Percentiles rank a stretch among this genome's conserved stretches.
phyloP scores from a whole-genome alignment of 1,140 invertebrate genomes.

The Asobara japonica region DNA sequence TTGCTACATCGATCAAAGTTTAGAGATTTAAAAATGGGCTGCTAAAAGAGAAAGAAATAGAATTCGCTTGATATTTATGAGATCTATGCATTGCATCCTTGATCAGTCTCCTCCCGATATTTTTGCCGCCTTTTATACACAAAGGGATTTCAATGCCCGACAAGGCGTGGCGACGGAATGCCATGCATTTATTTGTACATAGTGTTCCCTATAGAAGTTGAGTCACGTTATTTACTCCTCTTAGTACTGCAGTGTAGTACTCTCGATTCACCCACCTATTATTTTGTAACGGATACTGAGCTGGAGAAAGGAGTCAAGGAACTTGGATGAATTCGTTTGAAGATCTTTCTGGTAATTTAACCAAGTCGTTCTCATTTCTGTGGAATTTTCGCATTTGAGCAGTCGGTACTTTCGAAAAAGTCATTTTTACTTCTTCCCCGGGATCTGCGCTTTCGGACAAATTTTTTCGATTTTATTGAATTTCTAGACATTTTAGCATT shows the following conservation, averaged over 20 bases:
- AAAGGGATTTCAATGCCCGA: constrained; percentile 40
- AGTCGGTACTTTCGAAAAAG: too few species aligned
- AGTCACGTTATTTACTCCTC: constrained; percentile 20
- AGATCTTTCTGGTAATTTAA: background rate
- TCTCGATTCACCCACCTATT: constrained; percentile 11
- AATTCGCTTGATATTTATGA: too few species aligned
- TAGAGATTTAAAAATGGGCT: too few species aligned
- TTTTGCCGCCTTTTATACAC: constrained; percentile 7
- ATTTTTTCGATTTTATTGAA: too few species aligned
- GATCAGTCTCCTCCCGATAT: background rate
- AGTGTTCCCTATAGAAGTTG: background rate
- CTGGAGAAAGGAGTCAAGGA: constrained; percentile 23
- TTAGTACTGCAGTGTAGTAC: background rate
- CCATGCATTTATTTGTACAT: background rate
- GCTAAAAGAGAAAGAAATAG: too few species aligned
- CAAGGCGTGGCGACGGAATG: constrained; percentile 33
- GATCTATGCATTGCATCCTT: too few species aligned
- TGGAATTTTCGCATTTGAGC: too few species aligned
- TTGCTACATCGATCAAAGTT: too few species aligned
- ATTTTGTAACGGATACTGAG: constrained; percentile 6
- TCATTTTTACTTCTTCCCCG: too few species aligned
- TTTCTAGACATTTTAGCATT: too few species aligned
- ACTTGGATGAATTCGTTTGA: constrained; percentile 24
- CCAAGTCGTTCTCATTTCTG: background rate
- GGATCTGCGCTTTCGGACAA: too few species aligned